phyloP scores from a whole-genome alignment of 2,113 vertebrate species.

The Fulica atra region DNA sequence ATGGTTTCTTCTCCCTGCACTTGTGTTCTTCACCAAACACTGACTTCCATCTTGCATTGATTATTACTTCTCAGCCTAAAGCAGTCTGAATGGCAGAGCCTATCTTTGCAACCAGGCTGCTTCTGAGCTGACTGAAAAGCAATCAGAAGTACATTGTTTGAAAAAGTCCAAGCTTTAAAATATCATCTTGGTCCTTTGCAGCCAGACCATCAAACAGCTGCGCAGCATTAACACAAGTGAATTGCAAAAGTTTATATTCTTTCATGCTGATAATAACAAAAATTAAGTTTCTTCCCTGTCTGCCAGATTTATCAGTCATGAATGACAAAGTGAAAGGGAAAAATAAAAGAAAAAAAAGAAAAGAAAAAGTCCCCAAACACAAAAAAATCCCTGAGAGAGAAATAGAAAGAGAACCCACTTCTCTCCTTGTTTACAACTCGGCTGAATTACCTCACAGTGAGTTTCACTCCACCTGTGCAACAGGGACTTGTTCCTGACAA shows the following conservation, averaged over 20 bases:
- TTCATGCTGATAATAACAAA: conserved; percentile 33
- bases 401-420: background rate
- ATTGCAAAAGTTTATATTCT: conserved; percentile 26
- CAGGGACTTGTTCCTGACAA: background rate
- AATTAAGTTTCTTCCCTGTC: background rate
- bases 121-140: conserved; percentile 50
- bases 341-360: background rate
- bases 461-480: background rate
- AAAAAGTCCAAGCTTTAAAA: conserved; percentile 40
- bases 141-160: conserved; percentile 46
- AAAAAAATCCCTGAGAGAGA: background rate
- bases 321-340: background rate
- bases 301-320: conserved; percentile 21
- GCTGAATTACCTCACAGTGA: accelerated
- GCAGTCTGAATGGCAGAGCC: background rate
- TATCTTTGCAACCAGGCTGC: background rate
- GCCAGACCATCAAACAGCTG: conserved; percentile 52
- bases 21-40: background rate
- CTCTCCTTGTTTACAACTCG: background rate
- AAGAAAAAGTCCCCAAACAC: background rate
- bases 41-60: background rate
- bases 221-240: background rate
- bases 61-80: background rate
- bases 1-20: background rate
- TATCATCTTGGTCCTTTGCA: conserved; percentile 28